These are phyloP conservation scores for Lacerta agilis DNA, from an alignment of 2,797 vertebrate species.

Conservation along the genomic window DNA sequence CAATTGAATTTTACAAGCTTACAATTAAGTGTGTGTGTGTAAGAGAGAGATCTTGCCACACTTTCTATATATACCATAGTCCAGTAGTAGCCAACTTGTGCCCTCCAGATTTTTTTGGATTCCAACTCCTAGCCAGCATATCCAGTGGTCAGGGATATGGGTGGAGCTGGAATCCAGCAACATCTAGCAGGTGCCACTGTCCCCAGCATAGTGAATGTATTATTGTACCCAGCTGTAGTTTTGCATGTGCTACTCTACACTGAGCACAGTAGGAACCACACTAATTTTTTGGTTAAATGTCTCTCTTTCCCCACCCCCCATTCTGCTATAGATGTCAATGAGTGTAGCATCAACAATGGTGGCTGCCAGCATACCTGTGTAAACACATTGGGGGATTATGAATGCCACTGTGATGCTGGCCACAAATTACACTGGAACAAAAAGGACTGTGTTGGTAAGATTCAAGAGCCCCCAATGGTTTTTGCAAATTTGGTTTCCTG, in stretches of 20 bases:
- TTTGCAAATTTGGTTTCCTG: conserved; percentile 27
- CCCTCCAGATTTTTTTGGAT: neutral
- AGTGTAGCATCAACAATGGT: conserved; percentile 95
- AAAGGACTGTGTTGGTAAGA: conserved; percentile 98
- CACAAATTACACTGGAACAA: conserved; percentile 97
- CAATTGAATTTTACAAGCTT: neutral
- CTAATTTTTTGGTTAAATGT: too few species aligned
- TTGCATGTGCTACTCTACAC: neutral
- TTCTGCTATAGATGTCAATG: conserved; percentile 87
- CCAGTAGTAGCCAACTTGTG: too few species aligned
- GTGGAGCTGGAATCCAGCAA: neutral
- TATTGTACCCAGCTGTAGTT: neutral
- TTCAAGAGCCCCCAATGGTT: neutral
- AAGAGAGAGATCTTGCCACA: too few species aligned
- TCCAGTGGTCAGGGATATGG: neutral
- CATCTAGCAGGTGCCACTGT: neutral
- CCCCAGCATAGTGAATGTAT: neutral
- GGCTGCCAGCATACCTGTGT: conserved; percentile 93
- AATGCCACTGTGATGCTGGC: conserved; percentile 89
- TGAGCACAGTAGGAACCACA: neutral
- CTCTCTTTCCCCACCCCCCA: conserved; percentile 1
- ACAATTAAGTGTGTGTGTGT: neutral
- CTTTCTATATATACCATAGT: too few species aligned
- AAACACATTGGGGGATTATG: conserved; percentile 88
- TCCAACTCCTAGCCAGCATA: too few species aligned